Conservation (phyloP, 2,888 invertebrate genomes). For the Tachina grossa region DNA sequence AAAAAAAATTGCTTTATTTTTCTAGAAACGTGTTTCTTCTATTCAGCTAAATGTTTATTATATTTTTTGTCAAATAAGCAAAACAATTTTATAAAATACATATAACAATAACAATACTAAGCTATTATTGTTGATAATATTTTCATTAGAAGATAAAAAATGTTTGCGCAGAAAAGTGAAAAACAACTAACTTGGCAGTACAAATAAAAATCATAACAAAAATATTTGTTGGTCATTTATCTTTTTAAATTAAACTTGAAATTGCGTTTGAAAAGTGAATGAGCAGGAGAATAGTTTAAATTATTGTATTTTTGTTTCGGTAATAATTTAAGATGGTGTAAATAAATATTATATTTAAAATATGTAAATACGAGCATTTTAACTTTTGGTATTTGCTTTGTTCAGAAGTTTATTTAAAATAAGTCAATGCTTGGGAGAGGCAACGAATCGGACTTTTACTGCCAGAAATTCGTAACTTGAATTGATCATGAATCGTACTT, state of each 20-base stretch:
- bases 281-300: neutral
- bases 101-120: neutral
- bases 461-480: no score
- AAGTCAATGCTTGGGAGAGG: no score
- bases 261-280: neutral
- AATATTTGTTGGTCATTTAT: slow-evolving; percentile 26
- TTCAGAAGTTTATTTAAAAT: no score
- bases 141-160: neutral
- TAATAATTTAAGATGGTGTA: no score
- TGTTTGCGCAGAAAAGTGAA: neutral
- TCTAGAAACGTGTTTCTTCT: slow-evolving; percentile 7
- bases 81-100: slow-evolving; percentile 19
- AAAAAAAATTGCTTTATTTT: slow-evolving; percentile 1
- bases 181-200: neutral
- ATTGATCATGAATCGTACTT: no score
- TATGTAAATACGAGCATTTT: no score
- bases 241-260: slow-evolving; percentile 7
- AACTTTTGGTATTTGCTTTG: no score
- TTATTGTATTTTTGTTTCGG: neutral
- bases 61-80: slow-evolving; percentile 47
- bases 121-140: neutral
- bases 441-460: no score
- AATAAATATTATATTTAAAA: no score
- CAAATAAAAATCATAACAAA: slow-evolving; percentile 1
- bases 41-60: neutral